Base-by-base conservation (phyloP, 2,888 invertebrate genomes). In the Branchellion lobata region DNA sequence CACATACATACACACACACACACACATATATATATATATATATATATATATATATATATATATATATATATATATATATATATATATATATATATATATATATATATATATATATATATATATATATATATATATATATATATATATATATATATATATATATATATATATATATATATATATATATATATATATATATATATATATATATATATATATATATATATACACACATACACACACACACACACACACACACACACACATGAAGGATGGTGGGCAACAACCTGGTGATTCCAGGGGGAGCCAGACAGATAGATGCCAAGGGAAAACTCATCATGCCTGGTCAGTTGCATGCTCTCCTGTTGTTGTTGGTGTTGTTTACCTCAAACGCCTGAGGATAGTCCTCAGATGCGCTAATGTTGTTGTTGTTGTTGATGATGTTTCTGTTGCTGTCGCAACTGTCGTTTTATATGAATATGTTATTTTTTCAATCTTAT, bases 241-340 rank as follows among this genome's bases (percentile, higher is more conserved):
- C 61, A 57, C 61, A 57, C 61, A 57, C 61, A 57, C 61, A 57
- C 61, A 57, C 61, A 57, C 61, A 57, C 61, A 57, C 61, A 57
- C 61, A 51, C 68, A 27, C 29, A 36, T 0, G 31, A 84, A 93
- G 93, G 87, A 93, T 95, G 90, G 89, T 96, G 85, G 95, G 95
- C 36, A 80, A 78, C 78, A 80, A 80, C 65, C 68, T 80, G 24
- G 80, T 80, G 57, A 90, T 94, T 84, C 96, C 97, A 0, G 96
- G 96, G 21, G 96, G 96, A 2, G 94, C 95, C 0, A 90, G 95
- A 81, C 91, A 92, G 73, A 94, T 99, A 84, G 97, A 99, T 87
- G 98, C 98, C 0, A 90, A 92, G 36, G 96, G 95, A 80, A 94
- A 92, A 88, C 91, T 94, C 85, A 91, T 98, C 84, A 91, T 98